A percentile compares a stretch with the other conserved stretches of the same genome.
phyloP scores from a whole-genome alignment of 2,888 invertebrate species.

The Himalopsyche anomala region DNA sequence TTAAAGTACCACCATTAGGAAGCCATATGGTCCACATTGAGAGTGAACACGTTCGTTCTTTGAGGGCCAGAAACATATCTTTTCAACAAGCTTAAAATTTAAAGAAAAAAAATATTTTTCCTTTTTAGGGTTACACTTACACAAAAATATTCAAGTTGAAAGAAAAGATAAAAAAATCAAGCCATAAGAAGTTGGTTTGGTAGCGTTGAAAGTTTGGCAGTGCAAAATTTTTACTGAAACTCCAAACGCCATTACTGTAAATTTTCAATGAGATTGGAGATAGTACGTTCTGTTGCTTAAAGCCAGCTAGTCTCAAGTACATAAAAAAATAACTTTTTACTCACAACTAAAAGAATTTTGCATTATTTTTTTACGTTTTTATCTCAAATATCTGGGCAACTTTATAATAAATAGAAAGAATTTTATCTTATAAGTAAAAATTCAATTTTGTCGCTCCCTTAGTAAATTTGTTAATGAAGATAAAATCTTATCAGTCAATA shows the following conservation, averaged over 20 bases:
- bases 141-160: slow-evolving; percentile 5
- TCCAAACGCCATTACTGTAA: slow-evolving; percentile 10
- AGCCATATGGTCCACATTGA: too few relatives aligned
- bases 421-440: background rate
- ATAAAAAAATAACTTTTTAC: slow-evolving; percentile 19
- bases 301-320: background rate
- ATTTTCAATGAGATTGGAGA: slow-evolving; percentile 30
- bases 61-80: too few relatives aligned
- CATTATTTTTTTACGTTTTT: background rate
- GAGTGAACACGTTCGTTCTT: too few relatives aligned
- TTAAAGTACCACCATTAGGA: too few relatives aligned
- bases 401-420: slow-evolving; percentile 1
- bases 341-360: slow-evolving; percentile 17
- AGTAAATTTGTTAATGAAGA: too few relatives aligned
- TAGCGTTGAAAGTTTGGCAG: slow-evolving; percentile 3
- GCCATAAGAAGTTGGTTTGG: slow-evolving; percentile 6
- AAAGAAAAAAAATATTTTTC: too few relatives aligned
- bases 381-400: background rate
- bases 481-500: too few relatives aligned
- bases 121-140: background rate
- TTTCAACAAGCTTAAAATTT: too few relatives aligned
- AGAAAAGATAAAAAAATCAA: slow-evolving; percentile 32
- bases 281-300: background rate
- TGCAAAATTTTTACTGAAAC: slow-evolving; percentile 23
- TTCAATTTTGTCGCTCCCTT: too few relatives aligned